These are phyloP conservation scores for Allolobophora icterica DNA, from an alignment of 2,888 invertebrate genomes.

Conservation along the genomic window DNA sequence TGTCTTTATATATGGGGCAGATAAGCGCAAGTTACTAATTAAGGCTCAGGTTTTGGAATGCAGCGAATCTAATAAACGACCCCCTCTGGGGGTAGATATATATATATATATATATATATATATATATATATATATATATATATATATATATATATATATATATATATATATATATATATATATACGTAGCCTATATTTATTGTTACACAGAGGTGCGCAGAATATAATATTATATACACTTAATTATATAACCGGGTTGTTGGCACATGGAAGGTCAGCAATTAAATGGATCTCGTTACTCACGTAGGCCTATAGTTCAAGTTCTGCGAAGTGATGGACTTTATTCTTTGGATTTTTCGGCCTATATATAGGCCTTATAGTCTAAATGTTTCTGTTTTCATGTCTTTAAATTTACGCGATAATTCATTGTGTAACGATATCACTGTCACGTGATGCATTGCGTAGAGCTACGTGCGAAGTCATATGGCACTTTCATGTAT, in stretches of 20 bases:
- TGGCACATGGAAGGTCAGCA: background rate
- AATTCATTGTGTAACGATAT: too few species aligned
- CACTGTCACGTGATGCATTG: too few species aligned
- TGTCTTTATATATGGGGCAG: background rate
- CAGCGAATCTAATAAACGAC: background rate
- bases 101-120: background rate
- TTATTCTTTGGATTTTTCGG: background rate
- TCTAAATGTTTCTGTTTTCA: too few species aligned
- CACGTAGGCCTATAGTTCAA: background rate
- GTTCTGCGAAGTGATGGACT: background rate
- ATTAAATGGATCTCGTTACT: conserved; percentile 1
- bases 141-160: too few species aligned
- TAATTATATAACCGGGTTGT: background rate
- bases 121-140: too few species aligned
- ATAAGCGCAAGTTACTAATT: background rate
- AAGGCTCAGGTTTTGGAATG: background rate
- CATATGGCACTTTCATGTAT: too few species aligned
- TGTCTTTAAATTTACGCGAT: too few species aligned
- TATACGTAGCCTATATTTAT: background rate
- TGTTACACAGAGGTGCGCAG: too few species aligned
- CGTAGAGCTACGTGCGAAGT: too few species aligned
- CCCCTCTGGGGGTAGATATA: background rate
- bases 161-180: background rate
- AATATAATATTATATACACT: background rate
- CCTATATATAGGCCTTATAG: too few species aligned